phyloP scores from a whole-genome alignment of 1,140 invertebrate genomes.

The Philotrypesis tridentata region DNA sequence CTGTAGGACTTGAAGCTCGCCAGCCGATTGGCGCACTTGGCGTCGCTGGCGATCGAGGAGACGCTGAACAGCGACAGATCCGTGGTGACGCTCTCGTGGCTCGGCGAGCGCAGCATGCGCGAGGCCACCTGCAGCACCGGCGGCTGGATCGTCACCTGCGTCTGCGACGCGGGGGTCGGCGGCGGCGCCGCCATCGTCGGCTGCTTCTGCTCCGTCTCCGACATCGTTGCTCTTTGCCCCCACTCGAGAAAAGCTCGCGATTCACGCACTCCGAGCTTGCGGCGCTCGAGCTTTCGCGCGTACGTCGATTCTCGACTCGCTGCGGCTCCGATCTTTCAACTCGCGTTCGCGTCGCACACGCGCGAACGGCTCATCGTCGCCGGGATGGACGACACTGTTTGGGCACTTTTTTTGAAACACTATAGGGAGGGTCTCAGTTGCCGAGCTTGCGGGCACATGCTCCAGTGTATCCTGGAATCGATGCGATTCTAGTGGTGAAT shows the following conservation, averaged over 20 bases:
- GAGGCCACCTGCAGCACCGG: conserved; percentile 73
- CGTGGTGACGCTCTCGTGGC: conserved; percentile 87
- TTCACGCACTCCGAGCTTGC: too few relatives aligned
- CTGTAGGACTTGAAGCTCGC: conserved; percentile 76
- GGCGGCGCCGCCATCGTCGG: conserved; percentile 51
- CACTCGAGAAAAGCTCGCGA: background rate
- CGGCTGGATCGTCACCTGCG: conserved; percentile 68
- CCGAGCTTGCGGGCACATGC: too few relatives aligned
- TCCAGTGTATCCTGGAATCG: too few relatives aligned
- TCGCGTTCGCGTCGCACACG: too few relatives aligned
- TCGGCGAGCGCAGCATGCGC: conserved; percentile 85
- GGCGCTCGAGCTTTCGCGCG: too few relatives aligned
- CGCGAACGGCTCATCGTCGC: too few relatives aligned
- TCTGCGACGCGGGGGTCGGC: background rate
- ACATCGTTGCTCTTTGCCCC: conserved; percentile 52
- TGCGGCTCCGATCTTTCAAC: too few relatives aligned
- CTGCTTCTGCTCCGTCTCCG: conserved; percentile 61
- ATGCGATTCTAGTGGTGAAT: too few relatives aligned
- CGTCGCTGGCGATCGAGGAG: conserved; percentile 82
- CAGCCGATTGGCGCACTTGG: conserved; percentile 74
- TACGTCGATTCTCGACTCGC: too few relatives aligned
- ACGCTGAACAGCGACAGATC: conserved; percentile 87
- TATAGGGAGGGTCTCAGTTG: too few relatives aligned
- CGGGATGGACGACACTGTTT: too few relatives aligned
- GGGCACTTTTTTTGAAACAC: too few relatives aligned